Base-by-base conservation (phyloP, 2,888 invertebrate species). In the Aleiodes alternator region DNA sequence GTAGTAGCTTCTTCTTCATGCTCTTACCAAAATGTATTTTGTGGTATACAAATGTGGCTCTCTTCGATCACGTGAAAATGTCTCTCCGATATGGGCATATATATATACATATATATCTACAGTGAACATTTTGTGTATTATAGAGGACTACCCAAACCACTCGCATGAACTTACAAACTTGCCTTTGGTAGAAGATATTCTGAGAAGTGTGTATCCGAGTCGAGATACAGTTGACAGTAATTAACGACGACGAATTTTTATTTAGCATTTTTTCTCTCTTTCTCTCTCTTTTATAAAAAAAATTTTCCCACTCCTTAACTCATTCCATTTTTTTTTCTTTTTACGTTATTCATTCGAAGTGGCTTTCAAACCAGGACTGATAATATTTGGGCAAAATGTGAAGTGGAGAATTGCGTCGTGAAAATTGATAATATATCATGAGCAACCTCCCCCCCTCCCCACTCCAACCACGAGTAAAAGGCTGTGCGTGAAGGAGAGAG, bases 1-100 rank as follows among this genome's bases (percentile, higher is more conserved):
- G 81, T 81, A 84, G 84, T 75, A 84, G 82, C 84, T 80, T 82
- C 82, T 14, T 16, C 38, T 38, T 34, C 38, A 7, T 14, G 34
- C 38, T 34, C 38, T 34, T 9, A 29, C 11, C 38, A 82, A 80
- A 84, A 80, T 81, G 83, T 83, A 82, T 80, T 78, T 75, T 66
- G 66, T 64, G 64, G 71, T 56, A 51, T 64, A 48, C 61, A 75
- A 70, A 71, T 61, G 64, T 68, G 48, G 12, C 57, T 68, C 75
- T 75, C 71, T 71, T 71, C 70, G 51, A 75, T 72, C 75, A 75
- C 66, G 43, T 43, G 64, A 70, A 57, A 68, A 64, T 75, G 69
- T 70, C 55, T 43, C 34, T 59, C 61, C 70, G 70, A 75, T 75
- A 75, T 64, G 64, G 64, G 64, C 64, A 64, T 43, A 64, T 48